A percentile compares a stretch with the other conserved stretches of the same genome.
phyloP scores from a whole-genome alignment of 2,797 vertebrate genomes.

The Synaphobranchus kaupii region DNA sequence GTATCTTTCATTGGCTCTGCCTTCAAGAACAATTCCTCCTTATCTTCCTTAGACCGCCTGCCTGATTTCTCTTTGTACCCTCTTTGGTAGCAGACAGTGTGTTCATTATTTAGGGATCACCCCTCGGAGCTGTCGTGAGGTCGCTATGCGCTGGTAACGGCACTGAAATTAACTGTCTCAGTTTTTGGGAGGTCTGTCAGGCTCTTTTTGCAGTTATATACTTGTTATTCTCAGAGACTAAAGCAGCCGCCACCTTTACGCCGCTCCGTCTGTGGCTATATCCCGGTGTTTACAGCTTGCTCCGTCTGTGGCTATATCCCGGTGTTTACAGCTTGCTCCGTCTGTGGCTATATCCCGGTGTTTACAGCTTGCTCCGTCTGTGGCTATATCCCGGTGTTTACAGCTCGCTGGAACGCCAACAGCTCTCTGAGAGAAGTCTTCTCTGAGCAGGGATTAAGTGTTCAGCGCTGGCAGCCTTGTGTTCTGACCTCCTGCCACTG shows the following conservation, averaged over 20 bases:
- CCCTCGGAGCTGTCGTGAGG: too few species aligned
- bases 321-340: neutral
- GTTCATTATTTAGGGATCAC: neutral
- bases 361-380: too few species aligned
- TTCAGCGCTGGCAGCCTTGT: neutral
- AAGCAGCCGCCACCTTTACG: neutral
- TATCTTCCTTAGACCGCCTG: too few species aligned
- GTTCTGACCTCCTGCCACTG: neutral
- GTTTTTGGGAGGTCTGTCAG: neutral
- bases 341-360: neutral
- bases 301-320: neutral
- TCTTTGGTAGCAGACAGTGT: neutral
- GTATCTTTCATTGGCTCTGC: too few species aligned
- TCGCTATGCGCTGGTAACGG: neutral
- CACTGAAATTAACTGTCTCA: neutral
- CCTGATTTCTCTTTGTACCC: too few species aligned
- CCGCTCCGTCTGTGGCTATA: neutral
- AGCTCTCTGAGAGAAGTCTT: neutral
- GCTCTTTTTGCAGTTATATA: neutral
- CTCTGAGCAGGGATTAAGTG: neutral
- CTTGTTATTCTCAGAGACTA: neutral
- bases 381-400: neutral
- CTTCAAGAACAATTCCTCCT: too few species aligned
- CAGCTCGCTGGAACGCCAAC: neutral
- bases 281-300: neutral